A percentile compares a stretch with the other conserved stretches of the same genome.
These are phyloP conservation scores for Prunella strophiata DNA, from an alignment of 2,797 vertebrate genomes.

Conservation along the genomic window DNA sequence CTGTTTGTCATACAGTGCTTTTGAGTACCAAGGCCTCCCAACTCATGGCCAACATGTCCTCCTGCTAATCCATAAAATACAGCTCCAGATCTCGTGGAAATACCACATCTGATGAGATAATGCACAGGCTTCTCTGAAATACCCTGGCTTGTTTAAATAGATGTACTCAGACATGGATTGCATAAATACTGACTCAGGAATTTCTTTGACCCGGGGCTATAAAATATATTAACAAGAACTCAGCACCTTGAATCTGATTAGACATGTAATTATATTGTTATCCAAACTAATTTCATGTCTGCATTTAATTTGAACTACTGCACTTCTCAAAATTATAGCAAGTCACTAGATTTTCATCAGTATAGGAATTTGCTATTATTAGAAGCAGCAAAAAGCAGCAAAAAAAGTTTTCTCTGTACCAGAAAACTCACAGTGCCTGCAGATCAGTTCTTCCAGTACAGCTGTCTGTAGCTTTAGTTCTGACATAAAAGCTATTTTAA, in stretches of 20 bases:
- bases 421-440: neutral
- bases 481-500: neutral
- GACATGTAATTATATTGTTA: neutral
- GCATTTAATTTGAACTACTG: neutral
- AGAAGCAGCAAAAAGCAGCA: neutral
- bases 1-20: neutral
- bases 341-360: neutral
- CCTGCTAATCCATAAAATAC: neutral
- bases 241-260: neutral
- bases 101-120: neutral
- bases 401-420: neutral
- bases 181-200: neutral
- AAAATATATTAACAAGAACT: conserved; percentile 17
- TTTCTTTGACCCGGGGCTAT: neutral
- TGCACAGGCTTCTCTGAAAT: neutral
- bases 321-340: neutral
- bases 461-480: neutral
- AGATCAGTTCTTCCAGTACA: neutral
- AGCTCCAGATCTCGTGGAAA: neutral
- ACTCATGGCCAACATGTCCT: neutral
- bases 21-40: neutral
- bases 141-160: neutral
- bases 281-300: neutral
- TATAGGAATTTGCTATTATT: neutral
- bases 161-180: neutral